A percentile compares a stretch with the other conserved stretches of the same genome.
phyloP scores from a whole-genome alignment of 2,113 vertebrate species.

The Epinephelus fuscoguttatus region DNA sequence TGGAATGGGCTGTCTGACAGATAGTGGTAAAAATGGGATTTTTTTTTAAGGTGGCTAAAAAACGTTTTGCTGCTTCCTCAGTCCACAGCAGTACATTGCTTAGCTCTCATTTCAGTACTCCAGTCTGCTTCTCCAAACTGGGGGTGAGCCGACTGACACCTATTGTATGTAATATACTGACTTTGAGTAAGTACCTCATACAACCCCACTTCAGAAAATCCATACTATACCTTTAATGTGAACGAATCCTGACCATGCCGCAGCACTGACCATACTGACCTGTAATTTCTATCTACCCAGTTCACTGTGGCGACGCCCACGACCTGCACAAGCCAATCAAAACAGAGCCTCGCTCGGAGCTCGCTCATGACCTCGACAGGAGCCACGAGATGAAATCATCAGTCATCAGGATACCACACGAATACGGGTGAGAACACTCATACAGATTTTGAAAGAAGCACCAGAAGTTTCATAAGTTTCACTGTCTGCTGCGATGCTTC shows the following conservation, averaged over 20 bases:
- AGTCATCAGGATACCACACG: constrained; percentile 84
- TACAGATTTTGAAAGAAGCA: constrained; percentile 16
- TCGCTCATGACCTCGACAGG: constrained; percentile 76
- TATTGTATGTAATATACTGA: no score
- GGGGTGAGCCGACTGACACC: no score
- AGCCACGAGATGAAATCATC: constrained; percentile 91
- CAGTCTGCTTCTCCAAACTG: no score
- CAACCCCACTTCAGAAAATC: no score
- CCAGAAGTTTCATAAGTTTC: constrained; percentile 7
- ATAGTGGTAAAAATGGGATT: no score
- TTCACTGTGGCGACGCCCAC: constrained; percentile 78
- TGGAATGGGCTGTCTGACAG: no score
- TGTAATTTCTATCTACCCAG: constrained; percentile 38
- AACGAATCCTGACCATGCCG: neutral
- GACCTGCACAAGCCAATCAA: constrained; percentile 92
- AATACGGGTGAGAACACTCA: constrained; percentile 88
- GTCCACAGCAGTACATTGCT: no score
- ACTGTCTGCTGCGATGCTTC: constrained; percentile 24
- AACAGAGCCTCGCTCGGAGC: constrained; percentile 88
- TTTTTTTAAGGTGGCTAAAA: no score
- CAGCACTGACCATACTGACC: neutral
- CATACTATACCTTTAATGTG: neutral
- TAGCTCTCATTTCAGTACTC: no score
- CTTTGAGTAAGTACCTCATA: no score
- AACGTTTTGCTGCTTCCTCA: no score